Base-by-base conservation (phyloP, 2,888 invertebrate genomes). In the Odontothrips loti region DNA sequence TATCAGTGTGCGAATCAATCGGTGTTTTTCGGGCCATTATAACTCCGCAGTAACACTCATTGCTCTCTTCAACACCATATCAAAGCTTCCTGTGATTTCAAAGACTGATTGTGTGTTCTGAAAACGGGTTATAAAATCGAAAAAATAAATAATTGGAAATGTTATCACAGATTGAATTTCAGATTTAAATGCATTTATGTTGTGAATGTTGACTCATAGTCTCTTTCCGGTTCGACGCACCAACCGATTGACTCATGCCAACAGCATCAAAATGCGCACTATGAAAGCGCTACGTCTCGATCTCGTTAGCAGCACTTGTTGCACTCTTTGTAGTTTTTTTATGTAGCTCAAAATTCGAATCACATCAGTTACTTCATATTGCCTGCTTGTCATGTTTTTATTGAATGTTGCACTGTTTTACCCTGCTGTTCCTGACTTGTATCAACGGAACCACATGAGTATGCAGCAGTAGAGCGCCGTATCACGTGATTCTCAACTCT, bases 41-140 rank as follows among this genome's bases (percentile, higher is more conserved):
- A 68, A 68, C 68, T 68, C 68, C 68, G 68, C 68, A 68, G 68
- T 68, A 68, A 68, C 68, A 68, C 68, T 68, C 68, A 23, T 68
- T 68, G 68, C 68, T 68, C 68, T 68, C 68, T 68, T 68, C 68
- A 68, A 68, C 68, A 68, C 68, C 68, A 68, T 68, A 68, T 68
- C 68, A 68, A 68, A 68, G 68, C 68, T 68, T 68, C n/a, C 68
- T 68, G 68, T 68, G 68, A 68, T 68, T 68, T 68, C 68, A 68
- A 68, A 68, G 68, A 68, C 68, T 68, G 68, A 68, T 68, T 23
- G 68, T 68, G 68, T 68, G 68, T 68, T 68, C 68, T 68, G 68
- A 68, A 68, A 68, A 68, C 68, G 68, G 68, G 68, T 68, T 68
- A 68, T 68, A 68, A 68, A 68, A 68, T 23, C 68, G 68, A 68